Evolutionary conservation across 2,113 vertebrate species (phyloP), one percentile per base, ranked within the genome.

Genomic region (Anoura caudifer): DNA sequence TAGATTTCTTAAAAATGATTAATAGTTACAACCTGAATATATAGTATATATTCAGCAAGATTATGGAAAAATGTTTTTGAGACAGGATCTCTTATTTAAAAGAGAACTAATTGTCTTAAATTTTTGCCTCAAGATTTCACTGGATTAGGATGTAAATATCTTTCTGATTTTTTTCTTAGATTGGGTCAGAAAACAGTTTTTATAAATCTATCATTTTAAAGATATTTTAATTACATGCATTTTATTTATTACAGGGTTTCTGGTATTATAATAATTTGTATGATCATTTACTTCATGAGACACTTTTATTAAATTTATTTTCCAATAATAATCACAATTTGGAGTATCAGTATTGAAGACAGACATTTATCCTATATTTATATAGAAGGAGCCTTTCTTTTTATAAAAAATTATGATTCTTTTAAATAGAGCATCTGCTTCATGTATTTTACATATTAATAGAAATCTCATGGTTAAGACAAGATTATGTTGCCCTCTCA

Each of bases 1-100:
- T 97, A 90, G 86, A 89, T 92, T 97, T 95, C 72, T 96, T 97
- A 95, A 97, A 63, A 95, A 84, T 93, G 76, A 52, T 87, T 54
- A 93, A 88, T 88, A 93, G 73, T 89, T 85, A 72, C 76, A 52
- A 54, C n/a, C 6, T 45, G 70, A 97, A 97, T 97, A 73, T 59
- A 36, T 76, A 56, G 15, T 75, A 50, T 61, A 75, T 61, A 47
- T 77, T 50, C 0, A n/a, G 8, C 87, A 87, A 97, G 96, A 76
- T 88, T 41, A 36, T 70, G 45, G 90, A 83, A 95, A 92, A 97
- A 76, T 36, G 38, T 41, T 70, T 94, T 61, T 95, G 88, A 85
- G 79, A 86, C 9, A 73, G 9, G 22, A 84, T 81, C 20, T 26
- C 43, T 69, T 95, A 54, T 87, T 87, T 73, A 67, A 96, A 97